Evolutionary conservation across 2,113 vertebrate genomes (phyloP).

Genomic region (Amazona guildingii): DNA sequence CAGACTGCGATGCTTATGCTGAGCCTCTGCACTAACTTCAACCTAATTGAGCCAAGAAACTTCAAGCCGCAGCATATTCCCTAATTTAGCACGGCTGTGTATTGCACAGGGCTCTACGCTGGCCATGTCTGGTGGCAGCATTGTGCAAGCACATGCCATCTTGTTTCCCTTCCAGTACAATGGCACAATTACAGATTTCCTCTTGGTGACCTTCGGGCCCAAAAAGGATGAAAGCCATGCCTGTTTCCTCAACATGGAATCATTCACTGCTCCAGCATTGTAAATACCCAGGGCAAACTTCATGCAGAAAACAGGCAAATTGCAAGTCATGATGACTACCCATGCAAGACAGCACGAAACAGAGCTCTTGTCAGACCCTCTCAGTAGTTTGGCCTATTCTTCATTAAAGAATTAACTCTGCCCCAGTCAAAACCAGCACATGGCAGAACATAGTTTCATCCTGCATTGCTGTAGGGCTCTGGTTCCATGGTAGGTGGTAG

Average conservation of each 20-base stretch:
- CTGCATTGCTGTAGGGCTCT: background rate
- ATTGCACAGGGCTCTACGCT: background rate
- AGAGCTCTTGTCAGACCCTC: background rate
- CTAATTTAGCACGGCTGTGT: accelerated
- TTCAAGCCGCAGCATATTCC: background rate
- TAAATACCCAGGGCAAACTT: background rate
- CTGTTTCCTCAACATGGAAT: background rate
- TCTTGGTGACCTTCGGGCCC: background rate
- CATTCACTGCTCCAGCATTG: accelerated
- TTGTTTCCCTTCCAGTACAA: background rate
- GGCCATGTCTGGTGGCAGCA: background rate
- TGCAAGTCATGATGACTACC: background rate
- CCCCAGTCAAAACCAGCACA: background rate
- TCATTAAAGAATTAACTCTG: background rate
- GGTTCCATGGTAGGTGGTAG: background rate
- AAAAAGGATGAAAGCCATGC: background rate
- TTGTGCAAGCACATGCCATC: background rate
- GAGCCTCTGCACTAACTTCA: background rate
- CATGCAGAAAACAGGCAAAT: background rate
- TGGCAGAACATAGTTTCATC: background rate
- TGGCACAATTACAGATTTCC: background rate
- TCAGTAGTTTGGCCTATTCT: background rate
- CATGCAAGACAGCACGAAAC: background rate
- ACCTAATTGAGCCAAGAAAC: background rate
- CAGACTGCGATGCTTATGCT: accelerated